Base-by-base conservation (phyloP, 2,113 vertebrate species). In the Rhagologus leucostigma region DNA sequence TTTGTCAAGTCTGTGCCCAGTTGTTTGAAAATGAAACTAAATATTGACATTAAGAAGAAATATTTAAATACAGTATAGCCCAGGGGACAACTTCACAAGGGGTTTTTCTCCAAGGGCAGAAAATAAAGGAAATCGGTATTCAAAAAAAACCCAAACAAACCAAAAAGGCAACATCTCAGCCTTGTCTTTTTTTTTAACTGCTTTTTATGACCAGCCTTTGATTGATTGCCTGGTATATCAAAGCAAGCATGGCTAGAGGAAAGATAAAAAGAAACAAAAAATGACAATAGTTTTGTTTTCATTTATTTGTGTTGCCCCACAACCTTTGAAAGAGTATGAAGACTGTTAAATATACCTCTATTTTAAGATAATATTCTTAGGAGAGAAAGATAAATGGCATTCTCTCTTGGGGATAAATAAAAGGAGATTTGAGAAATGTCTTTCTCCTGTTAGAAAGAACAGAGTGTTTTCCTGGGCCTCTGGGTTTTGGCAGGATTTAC, bases 261-360 rank as follows among this genome's bases (percentile, higher is more conserved):
- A 95, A 93, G 67, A 77, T 74, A 57, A 94, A 90, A 95, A 89
- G 68, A 82, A 88, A 77, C 15, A 60, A 65, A 89, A 87, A 85
- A 65, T 18, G 4, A 16, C 39, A 67, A 33, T 62, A 53, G 53
- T 82, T 95, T 87, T 81, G 86, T 84, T 95, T 93, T 90, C 69
- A 63, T 74, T 74, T 81, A 80, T 39, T 60, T 68, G 20, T 33
- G 19, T 65, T 92, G 35, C 81, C 3, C 2, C 46, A 79, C 52
- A 69, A 11, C 63, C 52, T 80, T 88, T 93, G 84, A 79, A 83
- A 85, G 53, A 71, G 26, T 49, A 19, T 16, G 33, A 79, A 87
- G 49, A 37, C 55, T 78, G n/a, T 84, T 83, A 93, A 81, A 89
- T 73, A 62, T 24, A 56, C 55, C 18, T 87, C n/a, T 85, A 10